These are phyloP conservation scores for Sebastolobus altivelis DNA, from an alignment of 2,797 vertebrate genomes.

Conservation along the genomic window DNA sequence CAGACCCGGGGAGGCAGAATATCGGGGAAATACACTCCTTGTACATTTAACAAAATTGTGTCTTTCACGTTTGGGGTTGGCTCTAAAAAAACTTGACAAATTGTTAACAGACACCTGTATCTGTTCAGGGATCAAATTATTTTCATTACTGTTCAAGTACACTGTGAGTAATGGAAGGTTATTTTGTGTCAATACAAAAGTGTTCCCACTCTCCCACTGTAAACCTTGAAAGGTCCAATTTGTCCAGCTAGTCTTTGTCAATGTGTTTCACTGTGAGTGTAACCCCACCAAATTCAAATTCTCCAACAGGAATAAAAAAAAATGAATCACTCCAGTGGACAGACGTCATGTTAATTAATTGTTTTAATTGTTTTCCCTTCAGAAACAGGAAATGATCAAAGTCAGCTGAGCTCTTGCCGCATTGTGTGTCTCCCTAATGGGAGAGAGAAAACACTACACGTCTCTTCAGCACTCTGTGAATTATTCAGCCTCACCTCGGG, in stretches of 20 bases:
- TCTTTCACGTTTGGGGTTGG: no score
- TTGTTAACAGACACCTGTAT: no score
- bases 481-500: conserved; percentile 79
- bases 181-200: no score
- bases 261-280: neutral
- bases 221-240: neutral
- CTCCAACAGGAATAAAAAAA: conserved; percentile 43
- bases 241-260: conserved; percentile 1
- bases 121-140: no score
- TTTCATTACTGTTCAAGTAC: no score
- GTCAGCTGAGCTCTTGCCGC: conserved; percentile 45
- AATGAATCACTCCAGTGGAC: conserved; percentile 43
- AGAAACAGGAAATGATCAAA: conserved; percentile 75
- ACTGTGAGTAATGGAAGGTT: no score
- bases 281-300: conserved; percentile 2
- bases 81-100: no score
- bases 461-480: conserved; percentile 69
- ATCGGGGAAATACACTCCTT: no score
- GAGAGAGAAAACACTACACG: conserved; percentile 53
- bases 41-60: no score
- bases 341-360: conserved; percentile 61
- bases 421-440: conserved; percentile 62
- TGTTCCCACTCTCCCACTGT: neutral
- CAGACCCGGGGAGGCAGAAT: no score
- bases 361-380: conserved; percentile 66